These are phyloP conservation scores for Pampusana beccarii DNA, from an alignment of 2,113 vertebrate species.

Conservation along the genomic window DNA sequence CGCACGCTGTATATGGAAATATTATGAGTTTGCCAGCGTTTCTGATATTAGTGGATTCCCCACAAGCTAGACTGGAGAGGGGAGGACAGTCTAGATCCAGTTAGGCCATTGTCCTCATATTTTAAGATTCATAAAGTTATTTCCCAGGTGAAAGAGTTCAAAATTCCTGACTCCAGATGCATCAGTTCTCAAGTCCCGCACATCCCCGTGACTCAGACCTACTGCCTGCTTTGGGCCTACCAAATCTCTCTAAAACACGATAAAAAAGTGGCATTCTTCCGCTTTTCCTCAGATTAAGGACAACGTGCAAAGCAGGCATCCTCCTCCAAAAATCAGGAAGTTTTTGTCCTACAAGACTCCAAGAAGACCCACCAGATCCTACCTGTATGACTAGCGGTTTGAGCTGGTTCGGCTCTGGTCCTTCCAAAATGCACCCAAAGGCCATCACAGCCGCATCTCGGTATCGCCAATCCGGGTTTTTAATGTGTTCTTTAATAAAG, in stretches of 20 bases:
- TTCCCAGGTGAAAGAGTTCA: not conserved
- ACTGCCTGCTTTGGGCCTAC: not conserved
- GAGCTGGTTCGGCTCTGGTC: slow-evolving; percentile 94
- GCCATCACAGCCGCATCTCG: slow-evolving; percentile 98
- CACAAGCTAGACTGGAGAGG: not conserved
- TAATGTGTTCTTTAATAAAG: slow-evolving; percentile 98
- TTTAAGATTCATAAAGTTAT: not conserved
- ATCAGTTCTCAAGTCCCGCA: not conserved
- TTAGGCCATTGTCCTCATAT: fast-evolving
- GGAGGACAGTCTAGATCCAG: not conserved
- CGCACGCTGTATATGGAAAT: fast-evolving
- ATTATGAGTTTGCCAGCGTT: fast-evolving
- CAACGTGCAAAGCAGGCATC: fast-evolving
- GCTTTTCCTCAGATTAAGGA: not conserved
- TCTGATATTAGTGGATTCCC: fast-evolving
- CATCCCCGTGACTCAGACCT: not conserved
- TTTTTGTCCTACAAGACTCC: not conserved
- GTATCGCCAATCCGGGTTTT: slow-evolving; percentile 93
- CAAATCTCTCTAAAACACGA: not conserved
- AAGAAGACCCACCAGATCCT: not conserved
- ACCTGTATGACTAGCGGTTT: slow-evolving; percentile 97
- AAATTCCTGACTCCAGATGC: too few species aligned
- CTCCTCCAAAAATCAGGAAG: not conserved
- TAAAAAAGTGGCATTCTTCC: not conserved
- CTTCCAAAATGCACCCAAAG: slow-evolving; percentile 96